Percentiles rank a stretch among this genome's conserved stretches.
Evolutionary conservation across 2,797 vertebrate genomes (phyloP).

Genomic region (Tympanoctomys barrerae): DNA sequence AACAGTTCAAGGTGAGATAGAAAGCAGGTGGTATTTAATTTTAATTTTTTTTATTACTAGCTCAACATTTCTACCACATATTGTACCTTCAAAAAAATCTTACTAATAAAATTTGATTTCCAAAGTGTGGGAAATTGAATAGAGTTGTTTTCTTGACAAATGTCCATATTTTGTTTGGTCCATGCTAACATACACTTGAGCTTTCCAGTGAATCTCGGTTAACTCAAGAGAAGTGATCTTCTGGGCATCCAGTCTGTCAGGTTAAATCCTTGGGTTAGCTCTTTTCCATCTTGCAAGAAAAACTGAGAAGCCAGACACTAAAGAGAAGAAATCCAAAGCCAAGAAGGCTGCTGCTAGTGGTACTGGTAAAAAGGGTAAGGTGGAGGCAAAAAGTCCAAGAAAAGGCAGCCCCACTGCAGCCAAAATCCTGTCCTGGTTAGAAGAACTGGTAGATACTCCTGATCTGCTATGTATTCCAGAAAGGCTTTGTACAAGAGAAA

Average conservation of each 20-base stretch:
- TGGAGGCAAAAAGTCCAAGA: no score
- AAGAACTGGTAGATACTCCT: no score
- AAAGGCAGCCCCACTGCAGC: no score
- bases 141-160: slow-evolving; percentile 42
- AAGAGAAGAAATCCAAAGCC: no score
- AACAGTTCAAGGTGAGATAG: not conserved
- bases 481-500: no score
- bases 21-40: slow-evolving; percentile 15
- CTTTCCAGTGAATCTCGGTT: slow-evolving; percentile 32
- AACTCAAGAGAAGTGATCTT: slow-evolving; percentile 18
- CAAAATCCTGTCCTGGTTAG: no score
- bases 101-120: slow-evolving; percentile 11
- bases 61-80: slow-evolving; percentile 14
- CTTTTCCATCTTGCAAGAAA: no score
- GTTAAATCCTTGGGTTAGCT: not conserved
- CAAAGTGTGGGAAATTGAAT: slow-evolving; percentile 2
- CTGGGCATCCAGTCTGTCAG: not conserved
- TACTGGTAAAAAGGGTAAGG: no score
- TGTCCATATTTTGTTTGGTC: not conserved
- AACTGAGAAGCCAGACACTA: no score
- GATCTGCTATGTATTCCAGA: no score
- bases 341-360: no score
- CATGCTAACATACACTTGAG: not conserved
- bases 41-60: not conserved
- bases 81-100: not conserved